phyloP scores from a whole-genome alignment of 1,140 invertebrate genomes.

The Pseudoatta argentina region DNA sequence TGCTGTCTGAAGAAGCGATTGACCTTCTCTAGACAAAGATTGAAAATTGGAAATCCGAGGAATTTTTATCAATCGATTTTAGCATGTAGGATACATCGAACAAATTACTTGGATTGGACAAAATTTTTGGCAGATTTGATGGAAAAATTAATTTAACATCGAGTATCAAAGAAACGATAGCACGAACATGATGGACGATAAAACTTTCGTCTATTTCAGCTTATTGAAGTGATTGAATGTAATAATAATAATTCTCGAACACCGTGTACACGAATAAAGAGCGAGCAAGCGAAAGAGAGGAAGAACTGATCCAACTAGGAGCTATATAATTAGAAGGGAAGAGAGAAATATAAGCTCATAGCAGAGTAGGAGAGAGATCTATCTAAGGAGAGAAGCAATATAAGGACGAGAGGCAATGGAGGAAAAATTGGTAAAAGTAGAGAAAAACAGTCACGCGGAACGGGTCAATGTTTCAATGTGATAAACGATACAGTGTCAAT shows the following conservation, averaged over 20 bases:
- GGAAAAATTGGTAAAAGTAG: conserved; percentile 33
- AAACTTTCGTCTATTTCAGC: not conserved
- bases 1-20: not conserved
- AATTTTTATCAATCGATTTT: not conserved
- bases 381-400: not conserved
- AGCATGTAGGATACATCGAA: not conserved
- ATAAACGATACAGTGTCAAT: conserved; percentile 36
- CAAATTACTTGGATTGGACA: not conserved
- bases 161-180: not conserved
- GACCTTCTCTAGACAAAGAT: not conserved
- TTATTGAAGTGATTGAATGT: not conserved
- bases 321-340: not conserved
- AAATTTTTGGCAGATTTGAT: not conserved
- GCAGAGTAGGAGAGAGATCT: conserved; percentile 23
- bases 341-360: conserved; percentile 53
- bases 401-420: conserved; percentile 38
- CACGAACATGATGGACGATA: too few relatives aligned
- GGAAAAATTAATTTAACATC: not conserved
- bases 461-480: conserved; percentile 46
- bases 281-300: conserved; percentile 40
- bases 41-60: not conserved
- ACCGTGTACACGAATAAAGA: conserved; percentile 27
- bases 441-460: not conserved
- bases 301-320: conserved; percentile 49
- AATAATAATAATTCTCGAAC: not conserved